Evolutionary conservation across 2,888 invertebrate genomes (phyloP), one percentile per base, ranked within the genome.

Genomic region (Sceliomorpha sp.): DNA sequence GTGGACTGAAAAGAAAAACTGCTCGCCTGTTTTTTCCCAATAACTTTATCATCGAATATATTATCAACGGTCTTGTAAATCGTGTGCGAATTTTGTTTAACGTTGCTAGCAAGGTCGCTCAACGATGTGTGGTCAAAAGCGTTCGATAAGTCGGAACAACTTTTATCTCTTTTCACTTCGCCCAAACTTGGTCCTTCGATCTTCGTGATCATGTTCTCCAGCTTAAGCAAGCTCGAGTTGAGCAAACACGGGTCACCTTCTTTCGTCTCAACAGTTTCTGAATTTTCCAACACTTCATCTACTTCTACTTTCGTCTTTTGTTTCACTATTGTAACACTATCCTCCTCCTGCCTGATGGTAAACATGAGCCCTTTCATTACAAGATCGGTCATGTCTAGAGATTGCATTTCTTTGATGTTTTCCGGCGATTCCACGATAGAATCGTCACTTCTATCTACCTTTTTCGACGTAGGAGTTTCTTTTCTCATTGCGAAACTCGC

Each of bases 291-390:
- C 1, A 88, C 87, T 17, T 88, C 88, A 31, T 87, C 88, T 4
- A 85, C 44, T 36, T 86, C 86, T 2, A 84, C 74, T 67, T 87
- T 85, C 0, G 87, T 87, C 34, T 81, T 86, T 40, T 87, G 86
- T 48, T 88, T 87, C 13, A 86, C 81, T 2, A 88, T 85, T 3
- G 82, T 82, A 0, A 88, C 78, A 5, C 79, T 81, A 15, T 84
- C 83, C 27, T 81, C 72, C 14, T 82, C 86, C 31, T 87, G 85
- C 8, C 83, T 76, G 14, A 88, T 84, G 0, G 87, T 87, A 17
- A 87, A 85, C 88, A 88, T 88, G n/a, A 85, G 56, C 8, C 88
- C 88, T 47, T 87, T 85, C 87, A 87, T 87, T n/a, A 88, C 86
- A 42, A 84, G 76, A 64, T 88, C 83, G 1, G 88, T 88, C 51